A percentile compares a stretch with the other conserved stretches of the same genome.
These are phyloP conservation scores for Hemaris fuciformis DNA, from an alignment of 2,888 invertebrate species.

Conservation along the genomic window DNA sequence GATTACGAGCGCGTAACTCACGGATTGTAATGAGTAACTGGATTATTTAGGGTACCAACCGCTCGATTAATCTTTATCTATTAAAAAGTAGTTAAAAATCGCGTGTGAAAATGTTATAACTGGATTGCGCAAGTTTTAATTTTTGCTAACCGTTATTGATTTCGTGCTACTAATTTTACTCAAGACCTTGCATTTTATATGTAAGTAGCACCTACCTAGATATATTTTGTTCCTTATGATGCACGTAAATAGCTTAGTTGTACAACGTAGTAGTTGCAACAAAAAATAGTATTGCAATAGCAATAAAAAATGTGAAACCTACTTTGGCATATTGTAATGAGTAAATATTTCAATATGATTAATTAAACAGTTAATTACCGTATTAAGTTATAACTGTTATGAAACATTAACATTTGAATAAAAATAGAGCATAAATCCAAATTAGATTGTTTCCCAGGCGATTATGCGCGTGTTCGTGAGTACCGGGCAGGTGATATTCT, in stretches of 20 bases:
- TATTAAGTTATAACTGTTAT: not conserved
- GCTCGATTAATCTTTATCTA: conserved; percentile 1
- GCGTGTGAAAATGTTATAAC: conserved; percentile 29
- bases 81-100: conserved; percentile 18
- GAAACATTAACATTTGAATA: not conserved
- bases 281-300: not conserved
- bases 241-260: not conserved
- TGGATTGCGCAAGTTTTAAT: conserved; percentile 15
- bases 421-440: conserved; percentile 38
- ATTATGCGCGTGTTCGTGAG: conserved; percentile 42
- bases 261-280: not conserved
- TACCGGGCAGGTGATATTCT: conserved; percentile 26
- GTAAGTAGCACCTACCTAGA: not conserved
- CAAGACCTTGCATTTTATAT: conserved; percentile 19
- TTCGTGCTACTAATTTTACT: conserved; percentile 31
- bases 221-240: not conserved
- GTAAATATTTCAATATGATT: not conserved
- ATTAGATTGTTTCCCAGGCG: conserved; percentile 38
- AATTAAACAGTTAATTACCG: not conserved
- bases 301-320: not conserved
- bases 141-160: conserved; percentile 27
- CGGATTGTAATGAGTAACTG: conserved; percentile 1
- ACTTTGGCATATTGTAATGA: not conserved
- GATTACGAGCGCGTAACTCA: not conserved
- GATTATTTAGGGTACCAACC: not conserved